Conservation (phyloP, 2,888 invertebrate species). For the Drosophila multiciliata region DNA sequence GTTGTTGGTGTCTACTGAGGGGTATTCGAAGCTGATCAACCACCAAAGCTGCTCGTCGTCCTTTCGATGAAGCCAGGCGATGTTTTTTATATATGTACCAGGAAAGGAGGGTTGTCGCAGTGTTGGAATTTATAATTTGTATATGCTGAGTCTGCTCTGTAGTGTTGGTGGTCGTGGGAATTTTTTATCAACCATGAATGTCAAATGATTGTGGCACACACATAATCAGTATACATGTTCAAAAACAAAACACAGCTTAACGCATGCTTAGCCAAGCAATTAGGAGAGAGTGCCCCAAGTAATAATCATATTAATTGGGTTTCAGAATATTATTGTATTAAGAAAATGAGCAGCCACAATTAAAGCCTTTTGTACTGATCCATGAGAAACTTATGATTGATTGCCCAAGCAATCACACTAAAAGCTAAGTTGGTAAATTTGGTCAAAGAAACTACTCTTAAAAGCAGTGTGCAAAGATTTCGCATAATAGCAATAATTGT, state of each 20-base stretch:
- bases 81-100: conserved; percentile 8
- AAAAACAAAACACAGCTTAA: conserved; percentile 19
- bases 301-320: conserved; percentile 27
- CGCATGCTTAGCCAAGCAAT: conserved; percentile 46
- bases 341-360: not conserved
- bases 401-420: not conserved
- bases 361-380: not conserved
- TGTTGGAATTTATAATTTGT: conserved; percentile 71
- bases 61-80: conserved; percentile 30
- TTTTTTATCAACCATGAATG: conserved; percentile 53
- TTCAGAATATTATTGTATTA: not conserved
- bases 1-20: conserved; percentile 12
- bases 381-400: not conserved
- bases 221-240: not conserved
- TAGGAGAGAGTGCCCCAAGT: conserved; percentile 22
- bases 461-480: not conserved
- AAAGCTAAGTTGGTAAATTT: not conserved
- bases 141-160: conserved; percentile 19
- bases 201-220: conserved; percentile 22
- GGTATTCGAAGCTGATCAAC: conserved; percentile 57
- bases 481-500: not conserved
- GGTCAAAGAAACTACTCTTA: not conserved
- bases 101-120: conserved; percentile 51
- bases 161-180: conserved; percentile 71
- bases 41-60: conserved; percentile 49